phyloP scores from a whole-genome alignment of 2,888 invertebrate genomes.

The Apotomis capreana region DNA sequence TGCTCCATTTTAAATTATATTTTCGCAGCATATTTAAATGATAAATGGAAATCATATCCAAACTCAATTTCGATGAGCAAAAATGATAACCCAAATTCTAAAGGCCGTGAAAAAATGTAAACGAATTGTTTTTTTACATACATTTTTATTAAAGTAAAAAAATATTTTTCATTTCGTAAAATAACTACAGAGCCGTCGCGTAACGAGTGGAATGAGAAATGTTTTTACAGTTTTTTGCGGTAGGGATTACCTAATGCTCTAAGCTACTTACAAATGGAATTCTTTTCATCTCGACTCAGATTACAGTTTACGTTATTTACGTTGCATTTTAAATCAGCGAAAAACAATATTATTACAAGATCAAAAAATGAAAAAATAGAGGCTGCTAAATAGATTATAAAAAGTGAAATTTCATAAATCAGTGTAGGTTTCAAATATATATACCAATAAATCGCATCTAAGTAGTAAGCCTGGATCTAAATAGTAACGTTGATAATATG shows the following conservation, averaged over 20 bases:
- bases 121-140: slow-evolving; percentile 11
- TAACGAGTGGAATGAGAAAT: slow-evolving; percentile 9
- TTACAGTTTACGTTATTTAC: slow-evolving; percentile 10
- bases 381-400: neutral
- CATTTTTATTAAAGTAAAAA: slow-evolving; percentile 10
- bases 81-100: slow-evolving; percentile 10
- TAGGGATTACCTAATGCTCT: slow-evolving; percentile 31
- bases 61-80: slow-evolving; percentile 12
- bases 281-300: slow-evolving; percentile 14
- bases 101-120: slow-evolving; percentile 5
- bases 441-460: too few species aligned
- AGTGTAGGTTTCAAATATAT: too few species aligned
- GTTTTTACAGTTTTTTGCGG: slow-evolving; percentile 24
- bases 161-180: slow-evolving; percentile 19
- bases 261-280: slow-evolving; percentile 30
- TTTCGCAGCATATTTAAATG: slow-evolving; percentile 12
- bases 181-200: slow-evolving; percentile 11
- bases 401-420: neutral
- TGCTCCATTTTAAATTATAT: neutral
- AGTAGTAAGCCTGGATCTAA: too few species aligned
- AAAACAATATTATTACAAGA: neutral
- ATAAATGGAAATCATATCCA: slow-evolving; percentile 19
- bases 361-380: too few species aligned
- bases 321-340: slow-evolving; percentile 9
- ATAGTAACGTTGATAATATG: too few species aligned